Percentiles rank a stretch among this genome's conserved stretches.
These are phyloP conservation scores for Crocidura indochinensis DNA, from an alignment of 2,797 vertebrate genomes.

Conservation along the genomic window DNA sequence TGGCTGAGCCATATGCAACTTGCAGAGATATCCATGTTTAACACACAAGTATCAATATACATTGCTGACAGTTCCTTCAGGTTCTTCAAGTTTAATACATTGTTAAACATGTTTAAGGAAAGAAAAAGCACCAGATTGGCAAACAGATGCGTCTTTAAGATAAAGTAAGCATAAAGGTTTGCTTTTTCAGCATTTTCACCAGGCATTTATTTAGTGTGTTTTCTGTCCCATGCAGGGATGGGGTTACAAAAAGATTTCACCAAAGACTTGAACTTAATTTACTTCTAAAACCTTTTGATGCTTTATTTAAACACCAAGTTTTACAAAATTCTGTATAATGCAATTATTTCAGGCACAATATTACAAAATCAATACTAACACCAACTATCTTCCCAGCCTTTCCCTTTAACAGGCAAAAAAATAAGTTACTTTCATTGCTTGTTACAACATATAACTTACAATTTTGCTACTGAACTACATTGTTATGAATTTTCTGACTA, in stretches of 20 bases:
- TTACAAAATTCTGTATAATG: no score
- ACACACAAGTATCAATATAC: not conserved
- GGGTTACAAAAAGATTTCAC: not conserved
- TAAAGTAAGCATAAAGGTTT: not conserved
- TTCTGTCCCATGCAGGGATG: not conserved
- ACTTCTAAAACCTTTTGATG: no score
- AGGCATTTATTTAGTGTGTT: not conserved
- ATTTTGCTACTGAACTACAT: no score
- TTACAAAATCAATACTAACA: no score
- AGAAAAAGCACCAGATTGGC: not conserved
- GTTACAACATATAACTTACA: no score
- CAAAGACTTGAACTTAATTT: no score
- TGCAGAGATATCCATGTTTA: not conserved
- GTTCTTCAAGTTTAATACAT: not conserved
- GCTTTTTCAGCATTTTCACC: not conserved
- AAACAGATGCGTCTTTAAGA: constrained; percentile 10
- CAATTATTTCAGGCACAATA: no score
- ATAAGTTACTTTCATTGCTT: no score
- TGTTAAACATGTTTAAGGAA: not conserved
- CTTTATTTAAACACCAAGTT: no score
- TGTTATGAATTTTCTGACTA: no score
- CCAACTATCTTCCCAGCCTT: no score
- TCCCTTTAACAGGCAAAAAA: no score
- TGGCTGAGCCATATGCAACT: not conserved
- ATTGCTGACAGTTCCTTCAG: not conserved